A percentile compares a stretch with the other conserved stretches of the same genome.
phyloP scores from a whole-genome alignment of 2,797 vertebrate species.

The Muscicapa striata region DNA sequence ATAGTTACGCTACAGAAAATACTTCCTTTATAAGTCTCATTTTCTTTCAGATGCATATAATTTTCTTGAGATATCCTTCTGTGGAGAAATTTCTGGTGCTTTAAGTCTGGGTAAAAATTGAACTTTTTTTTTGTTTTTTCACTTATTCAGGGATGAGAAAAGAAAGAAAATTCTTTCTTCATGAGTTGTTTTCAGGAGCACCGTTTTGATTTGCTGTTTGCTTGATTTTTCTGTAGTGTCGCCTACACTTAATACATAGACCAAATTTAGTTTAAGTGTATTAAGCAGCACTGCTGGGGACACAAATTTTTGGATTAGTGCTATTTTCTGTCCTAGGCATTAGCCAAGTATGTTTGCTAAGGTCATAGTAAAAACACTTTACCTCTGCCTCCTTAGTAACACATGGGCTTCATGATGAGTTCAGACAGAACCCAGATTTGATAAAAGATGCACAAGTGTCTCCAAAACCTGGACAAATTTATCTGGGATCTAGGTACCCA shows the following conservation, averaged over 20 bases:
- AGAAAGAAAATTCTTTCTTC: not conserved
- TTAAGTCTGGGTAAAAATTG: not conserved
- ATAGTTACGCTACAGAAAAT: constrained; percentile 47
- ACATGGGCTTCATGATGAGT: rapidly evolving
- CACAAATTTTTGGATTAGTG: not conserved
- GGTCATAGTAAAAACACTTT: not conserved
- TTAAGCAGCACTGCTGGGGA: not conserved
- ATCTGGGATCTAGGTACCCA: not conserved
- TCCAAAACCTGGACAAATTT: not conserved
- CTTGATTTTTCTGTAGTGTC: not conserved
- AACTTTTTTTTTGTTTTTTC: not conserved
- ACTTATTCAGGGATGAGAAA: not conserved
- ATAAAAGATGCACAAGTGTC: not conserved
- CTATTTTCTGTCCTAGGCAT: not conserved
- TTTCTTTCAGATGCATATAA: constrained; percentile 35
- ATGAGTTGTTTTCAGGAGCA: not conserved
- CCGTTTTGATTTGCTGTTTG: not conserved
- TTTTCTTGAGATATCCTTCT: constrained; percentile 48
- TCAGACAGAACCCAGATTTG: not conserved
- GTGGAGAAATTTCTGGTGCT: not conserved
- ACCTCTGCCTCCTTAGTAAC: not conserved
- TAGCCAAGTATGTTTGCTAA: not conserved
- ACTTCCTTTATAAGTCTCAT: constrained; percentile 38
- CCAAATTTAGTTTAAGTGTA: not conserved
- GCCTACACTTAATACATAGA: not conserved